These are phyloP conservation scores for Coboldia fuscipes DNA, from an alignment of 1,140 invertebrate species.

Conservation along the genomic window DNA sequence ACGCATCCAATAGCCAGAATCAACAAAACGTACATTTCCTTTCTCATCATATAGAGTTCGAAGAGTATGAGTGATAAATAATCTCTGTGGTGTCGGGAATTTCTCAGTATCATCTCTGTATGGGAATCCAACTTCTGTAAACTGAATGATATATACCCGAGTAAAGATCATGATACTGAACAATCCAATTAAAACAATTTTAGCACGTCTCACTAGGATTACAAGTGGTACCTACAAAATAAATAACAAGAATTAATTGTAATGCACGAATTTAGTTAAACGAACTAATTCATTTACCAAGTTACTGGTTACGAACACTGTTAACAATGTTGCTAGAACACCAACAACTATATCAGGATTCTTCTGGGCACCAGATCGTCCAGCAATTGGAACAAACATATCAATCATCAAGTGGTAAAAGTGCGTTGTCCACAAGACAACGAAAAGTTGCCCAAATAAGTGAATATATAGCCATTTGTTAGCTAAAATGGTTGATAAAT, in stretches of 20 bases:
- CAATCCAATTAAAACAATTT: constrained; percentile 9
- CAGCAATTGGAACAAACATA: constrained; percentile 37
- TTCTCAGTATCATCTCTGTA: constrained; percentile 18
- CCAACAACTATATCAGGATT: constrained; percentile 31
- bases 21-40: constrained; percentile 16
- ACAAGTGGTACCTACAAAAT: too few species aligned
- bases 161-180: constrained; percentile 9
- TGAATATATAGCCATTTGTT: constrained; percentile 18
- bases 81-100: constrained; percentile 21
- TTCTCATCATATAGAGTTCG: constrained; percentile 23
- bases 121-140: constrained; percentile 27
- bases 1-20: constrained; percentile 31
- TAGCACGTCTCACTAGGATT: background rate
- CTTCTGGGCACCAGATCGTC: constrained; percentile 28
- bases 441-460: constrained; percentile 12
- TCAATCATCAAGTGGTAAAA: constrained; percentile 9
- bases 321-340: constrained; percentile 14
- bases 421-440: constrained; percentile 8
- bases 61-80: constrained; percentile 25
- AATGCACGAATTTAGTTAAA: constrained; percentile 6
- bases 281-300: constrained; percentile 13
- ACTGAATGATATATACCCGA: constrained; percentile 1
- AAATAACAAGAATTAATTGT: constrained; percentile 4
- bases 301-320: constrained; percentile 17
- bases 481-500: constrained; percentile 11